Evolutionary conservation across 2,888 invertebrate genomes (phyloP).

Genomic region (Drosophila rellima): DNA sequence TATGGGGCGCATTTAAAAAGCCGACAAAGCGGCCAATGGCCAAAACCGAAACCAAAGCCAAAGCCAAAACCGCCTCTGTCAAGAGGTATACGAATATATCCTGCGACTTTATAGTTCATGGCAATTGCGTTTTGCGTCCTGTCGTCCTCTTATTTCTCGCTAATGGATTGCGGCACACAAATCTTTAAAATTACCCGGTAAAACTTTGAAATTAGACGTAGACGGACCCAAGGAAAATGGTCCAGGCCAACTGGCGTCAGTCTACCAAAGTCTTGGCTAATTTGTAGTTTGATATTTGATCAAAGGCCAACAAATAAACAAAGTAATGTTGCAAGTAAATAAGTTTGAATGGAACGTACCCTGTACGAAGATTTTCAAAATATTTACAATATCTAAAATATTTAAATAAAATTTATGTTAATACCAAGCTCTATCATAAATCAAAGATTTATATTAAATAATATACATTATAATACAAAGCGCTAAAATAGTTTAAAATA

Average conservation of each 20-base stretch:
- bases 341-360: background rate
- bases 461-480: no score
- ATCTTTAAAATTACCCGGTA: constrained; percentile 78
- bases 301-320: constrained; percentile 73
- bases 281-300: constrained; percentile 80
- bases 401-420: background rate
- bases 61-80: constrained; percentile 30
- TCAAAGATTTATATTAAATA: no score
- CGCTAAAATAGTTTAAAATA: no score
- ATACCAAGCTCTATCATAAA: no score
- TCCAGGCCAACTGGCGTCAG: constrained; percentile 56
- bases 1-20: constrained; percentile 71
- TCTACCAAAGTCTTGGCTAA: constrained; percentile 65
- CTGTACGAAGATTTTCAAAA: background rate
- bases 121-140: constrained; percentile 51
- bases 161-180: constrained; percentile 81
- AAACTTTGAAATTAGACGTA: constrained; percentile 74
- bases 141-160: constrained; percentile 37
- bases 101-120: constrained; percentile 45
- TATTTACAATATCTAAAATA: background rate
- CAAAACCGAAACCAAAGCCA: constrained; percentile 19
- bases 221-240: constrained; percentile 7
- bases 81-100: constrained; percentile 18
- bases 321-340: background rate
- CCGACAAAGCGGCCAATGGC: constrained; percentile 62